Evolutionary conservation across 2,113 vertebrate genomes (phyloP).

Genomic region (Passer domesticus): DNA sequence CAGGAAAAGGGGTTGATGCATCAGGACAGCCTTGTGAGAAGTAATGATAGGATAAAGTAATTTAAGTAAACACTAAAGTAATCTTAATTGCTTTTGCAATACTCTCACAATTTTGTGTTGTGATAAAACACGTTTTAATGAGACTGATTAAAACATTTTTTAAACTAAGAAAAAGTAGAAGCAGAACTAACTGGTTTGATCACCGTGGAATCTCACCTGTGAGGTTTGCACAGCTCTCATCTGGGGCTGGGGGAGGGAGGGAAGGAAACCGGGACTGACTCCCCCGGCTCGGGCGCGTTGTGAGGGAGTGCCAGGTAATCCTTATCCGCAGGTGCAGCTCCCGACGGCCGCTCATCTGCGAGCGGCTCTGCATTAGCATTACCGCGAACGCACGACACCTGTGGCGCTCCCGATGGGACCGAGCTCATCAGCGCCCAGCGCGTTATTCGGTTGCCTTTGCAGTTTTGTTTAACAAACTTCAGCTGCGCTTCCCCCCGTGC

Average conservation of each 20-base stretch:
- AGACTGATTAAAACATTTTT: neutral
- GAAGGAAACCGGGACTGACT: fast-evolving
- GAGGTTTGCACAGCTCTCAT: neutral
- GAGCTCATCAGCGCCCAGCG: fast-evolving
- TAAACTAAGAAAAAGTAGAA: neutral
- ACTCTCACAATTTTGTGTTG: no score
- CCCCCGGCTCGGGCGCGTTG: fast-evolving
- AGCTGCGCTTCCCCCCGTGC: fast-evolving
- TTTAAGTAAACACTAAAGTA: neutral
- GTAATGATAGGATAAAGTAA: neutral
- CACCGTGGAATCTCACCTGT: fast-evolving
- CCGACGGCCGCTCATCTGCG: fast-evolving
- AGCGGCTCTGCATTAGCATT: fast-evolving
- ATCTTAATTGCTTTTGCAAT: neutral
- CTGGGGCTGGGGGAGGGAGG: fast-evolving
- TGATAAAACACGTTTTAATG: neutral
- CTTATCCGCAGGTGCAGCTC: fast-evolving
- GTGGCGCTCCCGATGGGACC: fast-evolving
- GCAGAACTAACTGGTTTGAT: neutral
- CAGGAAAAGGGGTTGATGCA: neutral
- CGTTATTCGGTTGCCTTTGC: fast-evolving
- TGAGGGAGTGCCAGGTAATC: fast-evolving
- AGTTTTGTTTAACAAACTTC: neutral
- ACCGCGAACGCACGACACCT: fast-evolving
- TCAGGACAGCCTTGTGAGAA: neutral